Evolutionary conservation across 2,888 invertebrate genomes (phyloP), one percentile per base, ranked within the genome.

Genomic region (Rosalia funebris): DNA sequence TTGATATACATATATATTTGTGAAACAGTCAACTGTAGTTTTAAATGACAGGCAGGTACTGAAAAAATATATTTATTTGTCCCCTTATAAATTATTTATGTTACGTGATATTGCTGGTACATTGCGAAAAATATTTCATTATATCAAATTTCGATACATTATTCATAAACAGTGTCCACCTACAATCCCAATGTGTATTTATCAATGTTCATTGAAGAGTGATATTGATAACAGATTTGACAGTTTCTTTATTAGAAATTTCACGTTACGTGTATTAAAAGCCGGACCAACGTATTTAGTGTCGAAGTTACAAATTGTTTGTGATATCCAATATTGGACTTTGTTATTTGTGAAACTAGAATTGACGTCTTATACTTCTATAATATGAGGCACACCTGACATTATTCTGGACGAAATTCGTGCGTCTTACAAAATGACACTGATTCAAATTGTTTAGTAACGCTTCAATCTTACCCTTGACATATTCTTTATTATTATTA

Each of bases 131-230:
- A 25, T 25, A 25, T 25, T 25, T 25, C 25, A 5, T 25, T 25
- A 25, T 5, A 9, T 25, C 9, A 9, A 3, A 5, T 5, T 25
- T 25, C 25, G 9, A 5, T 9, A 25, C 25, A 9, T 9, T 25
- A 25, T 9, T 25, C 25, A 5, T 5, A 25, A 25, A 5, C 25
- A 25, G 9, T 5, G 9, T 25, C 25, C 25, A 9, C 25, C 25
- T 25, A 25, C 25, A 25, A 25, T 3, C 25, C 25, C 4, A 25
- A 25, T 9, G 25, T 9, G 25, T 25, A 25, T 25, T 25, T 44
- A 44, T 44, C 14, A 14, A 15, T 44, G 44, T 9, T 44, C 44
- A 44, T 11, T 9, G 14, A 17, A 16, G 44, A 44, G 44, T 14
- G 44, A 9, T 17, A 44, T 16, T 44, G 44, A 5, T 44, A 44